Percentiles rank a stretch among this genome's conserved stretches.
phyloP scores from a whole-genome alignment of 1,140 invertebrate species.

The Capitella teleta region DNA sequence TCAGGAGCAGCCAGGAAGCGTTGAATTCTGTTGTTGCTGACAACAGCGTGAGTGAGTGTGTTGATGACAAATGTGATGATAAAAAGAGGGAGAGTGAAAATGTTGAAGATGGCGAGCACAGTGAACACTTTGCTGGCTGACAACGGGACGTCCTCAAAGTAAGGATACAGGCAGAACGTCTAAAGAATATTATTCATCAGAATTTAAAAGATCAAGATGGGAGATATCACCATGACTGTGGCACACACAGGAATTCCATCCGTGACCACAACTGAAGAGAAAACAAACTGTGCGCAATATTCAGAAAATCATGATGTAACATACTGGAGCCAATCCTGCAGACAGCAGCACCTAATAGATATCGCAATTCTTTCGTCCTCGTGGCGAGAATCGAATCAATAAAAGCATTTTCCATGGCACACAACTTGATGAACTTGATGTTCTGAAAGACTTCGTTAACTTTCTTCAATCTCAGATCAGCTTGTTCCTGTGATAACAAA shows the following conservation, averaged over 20 bases:
- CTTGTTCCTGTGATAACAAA: too few species aligned
- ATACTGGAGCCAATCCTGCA: background rate
- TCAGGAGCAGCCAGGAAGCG: too few species aligned
- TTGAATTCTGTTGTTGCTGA: too few species aligned
- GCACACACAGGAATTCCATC: slow-evolving; percentile 31
- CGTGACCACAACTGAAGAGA: background rate
- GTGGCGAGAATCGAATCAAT: slow-evolving; percentile 53
- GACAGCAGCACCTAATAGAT: slow-evolving; percentile 57
- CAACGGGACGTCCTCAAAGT: too few species aligned
- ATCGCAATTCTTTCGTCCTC: slow-evolving; percentile 58
- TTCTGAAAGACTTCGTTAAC: slow-evolving; percentile 70
- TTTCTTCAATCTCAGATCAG: slow-evolving; percentile 57
- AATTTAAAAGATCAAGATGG: too few species aligned
- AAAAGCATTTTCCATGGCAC: slow-evolving; percentile 69
- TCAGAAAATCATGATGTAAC: background rate
- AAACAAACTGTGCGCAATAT: background rate
- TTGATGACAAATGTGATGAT: too few species aligned
- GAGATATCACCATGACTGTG: slow-evolving; percentile 41
- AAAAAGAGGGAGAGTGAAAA: too few species aligned
- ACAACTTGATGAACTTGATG: slow-evolving; percentile 68
- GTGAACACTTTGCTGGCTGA: too few species aligned
- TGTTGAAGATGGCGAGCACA: too few species aligned
- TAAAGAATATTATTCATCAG: too few species aligned
- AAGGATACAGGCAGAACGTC: too few species aligned
- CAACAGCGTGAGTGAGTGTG: too few species aligned